These are phyloP conservation scores for Heliconius eleuchia DNA, from an alignment of 1,140 invertebrate genomes.

Conservation along the genomic window DNA sequence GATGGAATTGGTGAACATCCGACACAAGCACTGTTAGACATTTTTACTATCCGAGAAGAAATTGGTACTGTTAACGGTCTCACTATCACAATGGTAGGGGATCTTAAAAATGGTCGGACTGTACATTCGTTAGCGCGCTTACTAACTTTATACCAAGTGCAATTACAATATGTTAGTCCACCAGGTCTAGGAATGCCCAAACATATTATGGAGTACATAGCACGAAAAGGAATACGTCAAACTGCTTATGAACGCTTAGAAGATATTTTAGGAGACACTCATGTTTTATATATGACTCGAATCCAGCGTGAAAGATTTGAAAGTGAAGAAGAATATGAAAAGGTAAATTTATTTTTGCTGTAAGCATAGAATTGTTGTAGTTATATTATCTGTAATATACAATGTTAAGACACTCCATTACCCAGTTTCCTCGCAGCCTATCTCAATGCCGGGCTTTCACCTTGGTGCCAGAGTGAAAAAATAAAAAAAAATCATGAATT, in stretches of 20 bases:
- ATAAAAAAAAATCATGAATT: too few relatives aligned
- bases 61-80: constrained; percentile 98
- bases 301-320: constrained; percentile 97
- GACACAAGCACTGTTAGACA: constrained; percentile 97
- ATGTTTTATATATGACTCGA: constrained; percentile 98
- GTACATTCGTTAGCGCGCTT: constrained; percentile 98
- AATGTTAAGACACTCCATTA: too few relatives aligned
- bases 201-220: constrained; percentile 90
- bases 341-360: constrained; percentile 80
- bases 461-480: too few relatives aligned
- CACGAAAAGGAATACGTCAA: constrained; percentile 89
- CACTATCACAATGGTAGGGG: constrained; percentile 96
- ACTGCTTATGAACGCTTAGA: constrained; percentile 89
- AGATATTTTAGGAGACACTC: constrained; percentile 93
- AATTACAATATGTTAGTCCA: constrained; percentile 95
- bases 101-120: constrained; percentile 98
- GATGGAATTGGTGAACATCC: constrained; percentile 99
- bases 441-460: too few relatives aligned
- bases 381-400: too few relatives aligned
- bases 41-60: constrained; percentile 99
- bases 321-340: constrained; percentile 92
- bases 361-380: too few relatives aligned
- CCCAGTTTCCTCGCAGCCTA: too few relatives aligned
- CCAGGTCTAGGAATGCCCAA: constrained; percentile 94
- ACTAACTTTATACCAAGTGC: constrained; percentile 94